phyloP scores from a whole-genome alignment of 2,113 vertebrate species.

The Seriola rivoliana region DNA sequence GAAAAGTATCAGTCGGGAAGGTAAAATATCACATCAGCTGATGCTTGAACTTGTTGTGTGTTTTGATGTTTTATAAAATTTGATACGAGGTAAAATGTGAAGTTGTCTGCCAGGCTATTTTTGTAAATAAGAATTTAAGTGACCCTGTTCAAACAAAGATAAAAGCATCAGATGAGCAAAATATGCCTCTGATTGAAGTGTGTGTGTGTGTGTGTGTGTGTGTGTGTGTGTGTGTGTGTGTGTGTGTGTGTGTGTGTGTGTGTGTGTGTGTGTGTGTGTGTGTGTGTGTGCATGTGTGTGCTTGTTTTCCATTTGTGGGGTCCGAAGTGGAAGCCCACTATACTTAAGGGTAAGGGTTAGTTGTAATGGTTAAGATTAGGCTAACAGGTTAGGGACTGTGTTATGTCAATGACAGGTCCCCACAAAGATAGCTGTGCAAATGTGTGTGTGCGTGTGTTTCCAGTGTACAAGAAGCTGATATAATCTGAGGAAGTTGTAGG shows the following conservation, averaged over 20 bases:
- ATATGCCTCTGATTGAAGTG: constrained; percentile 19
- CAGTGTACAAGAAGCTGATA: constrained; percentile 41
- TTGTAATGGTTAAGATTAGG: too few species aligned
- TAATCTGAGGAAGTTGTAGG: constrained; percentile 66
- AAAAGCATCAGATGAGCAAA: constrained; percentile 1
- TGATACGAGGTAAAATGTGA: not conserved
- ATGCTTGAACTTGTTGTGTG: not conserved
- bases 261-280: not conserved
- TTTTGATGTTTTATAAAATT: constrained; percentile 28
- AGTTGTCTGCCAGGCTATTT: not conserved
- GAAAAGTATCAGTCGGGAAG: constrained; percentile 9
- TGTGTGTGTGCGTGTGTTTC: constrained; percentile 20
- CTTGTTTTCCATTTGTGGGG: too few species aligned
- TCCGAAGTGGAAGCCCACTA: too few species aligned
- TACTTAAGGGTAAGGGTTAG: too few species aligned
- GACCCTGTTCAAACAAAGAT: constrained; percentile 9
- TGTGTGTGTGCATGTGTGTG: too few species aligned
- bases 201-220: constrained; percentile 1
- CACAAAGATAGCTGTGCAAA: too few species aligned
- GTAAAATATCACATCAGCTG: constrained; percentile 10
- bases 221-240: too few species aligned
- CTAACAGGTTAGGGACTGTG: too few species aligned
- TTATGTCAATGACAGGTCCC: too few species aligned
- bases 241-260: constrained; percentile 12
- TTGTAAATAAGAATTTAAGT: constrained; percentile 21